phyloP scores from a whole-genome alignment of 2,888 invertebrate species.

The Bellardia pandia region DNA sequence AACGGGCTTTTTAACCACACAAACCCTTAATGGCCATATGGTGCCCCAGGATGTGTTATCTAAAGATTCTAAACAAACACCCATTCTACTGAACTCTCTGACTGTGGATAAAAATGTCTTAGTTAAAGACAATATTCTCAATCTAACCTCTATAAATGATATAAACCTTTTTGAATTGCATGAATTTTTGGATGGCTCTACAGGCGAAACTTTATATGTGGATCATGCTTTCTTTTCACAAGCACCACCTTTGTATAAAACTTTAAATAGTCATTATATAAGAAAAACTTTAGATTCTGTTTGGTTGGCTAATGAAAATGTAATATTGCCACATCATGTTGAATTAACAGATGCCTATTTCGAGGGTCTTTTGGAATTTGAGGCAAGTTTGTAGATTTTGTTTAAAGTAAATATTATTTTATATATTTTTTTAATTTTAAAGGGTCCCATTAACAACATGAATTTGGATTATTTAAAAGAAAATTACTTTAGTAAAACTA shows the following conservation, averaged over 20 bases:
- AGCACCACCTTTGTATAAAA: constrained; percentile 83
- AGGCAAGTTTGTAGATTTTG: constrained; percentile 74
- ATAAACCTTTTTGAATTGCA: constrained; percentile 75
- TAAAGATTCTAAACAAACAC: constrained; percentile 77
- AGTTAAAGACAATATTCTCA: constrained; percentile 74
- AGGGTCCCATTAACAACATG: constrained; percentile 85
- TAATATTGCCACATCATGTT: constrained; percentile 76
- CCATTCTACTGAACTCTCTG: constrained; percentile 74
- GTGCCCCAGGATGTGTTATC: constrained; percentile 84
- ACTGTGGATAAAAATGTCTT: constrained; percentile 75
- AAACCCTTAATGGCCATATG: constrained; percentile 81
- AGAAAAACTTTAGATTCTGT: constrained; percentile 81
- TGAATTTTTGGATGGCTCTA: constrained; percentile 75
- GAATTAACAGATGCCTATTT: constrained; percentile 77
- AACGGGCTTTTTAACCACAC: constrained; percentile 78
- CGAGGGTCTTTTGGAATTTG: constrained; percentile 79
- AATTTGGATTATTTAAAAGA: constrained; percentile 84
- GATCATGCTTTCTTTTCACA: constrained; percentile 84
- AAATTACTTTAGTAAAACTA: constrained; percentile 85
- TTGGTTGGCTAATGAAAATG: constrained; percentile 85
- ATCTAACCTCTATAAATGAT: constrained; percentile 77
- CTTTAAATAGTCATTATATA: constrained; percentile 83
- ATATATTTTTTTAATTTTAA: constrained; percentile 3
- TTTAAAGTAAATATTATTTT: background rate
- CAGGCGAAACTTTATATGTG: constrained; percentile 77